Evolutionary conservation across 1,140 invertebrate genomes (phyloP).

Genomic region (Bacillus rossius): DNA sequence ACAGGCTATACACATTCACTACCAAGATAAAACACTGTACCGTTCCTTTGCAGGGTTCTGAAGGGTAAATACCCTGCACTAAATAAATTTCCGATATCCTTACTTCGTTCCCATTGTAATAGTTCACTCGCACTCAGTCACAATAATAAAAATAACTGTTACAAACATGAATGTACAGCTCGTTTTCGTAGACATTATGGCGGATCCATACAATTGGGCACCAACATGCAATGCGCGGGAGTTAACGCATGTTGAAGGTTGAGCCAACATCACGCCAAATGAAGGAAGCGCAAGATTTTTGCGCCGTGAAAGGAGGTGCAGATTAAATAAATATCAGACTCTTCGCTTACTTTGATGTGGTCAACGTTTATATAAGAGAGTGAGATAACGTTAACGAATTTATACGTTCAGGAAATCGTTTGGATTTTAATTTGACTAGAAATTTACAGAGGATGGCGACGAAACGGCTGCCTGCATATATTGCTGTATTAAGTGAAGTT

Average conservation of each 20-base stretch:
- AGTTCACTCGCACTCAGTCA: constrained; percentile 62
- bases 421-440: constrained; percentile 10
- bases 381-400: too few relatives aligned
- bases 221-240: constrained; percentile 51
- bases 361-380: background rate
- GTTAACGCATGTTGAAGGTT: constrained; percentile 36
- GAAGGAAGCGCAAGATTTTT: background rate
- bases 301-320: background rate
- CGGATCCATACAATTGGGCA: constrained; percentile 59
- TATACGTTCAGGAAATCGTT: background rate
- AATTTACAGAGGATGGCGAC: constrained; percentile 10
- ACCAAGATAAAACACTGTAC: constrained; percentile 54
- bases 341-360: background rate
- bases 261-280: background rate
- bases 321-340: background rate
- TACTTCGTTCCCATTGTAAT: constrained; percentile 62
- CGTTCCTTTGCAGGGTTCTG: constrained; percentile 51
- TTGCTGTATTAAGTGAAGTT: constrained; percentile 33
- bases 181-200: constrained; percentile 62
- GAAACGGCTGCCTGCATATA: constrained; percentile 22
- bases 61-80: constrained; percentile 56
- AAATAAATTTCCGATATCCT: constrained; percentile 51
- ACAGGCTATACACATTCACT: constrained; percentile 57
- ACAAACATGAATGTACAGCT: constrained; percentile 58
- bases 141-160: constrained; percentile 62